Evolutionary conservation across 2,113 vertebrate species (phyloP).

Genomic region (Corythornis madagascariensis): DNA sequence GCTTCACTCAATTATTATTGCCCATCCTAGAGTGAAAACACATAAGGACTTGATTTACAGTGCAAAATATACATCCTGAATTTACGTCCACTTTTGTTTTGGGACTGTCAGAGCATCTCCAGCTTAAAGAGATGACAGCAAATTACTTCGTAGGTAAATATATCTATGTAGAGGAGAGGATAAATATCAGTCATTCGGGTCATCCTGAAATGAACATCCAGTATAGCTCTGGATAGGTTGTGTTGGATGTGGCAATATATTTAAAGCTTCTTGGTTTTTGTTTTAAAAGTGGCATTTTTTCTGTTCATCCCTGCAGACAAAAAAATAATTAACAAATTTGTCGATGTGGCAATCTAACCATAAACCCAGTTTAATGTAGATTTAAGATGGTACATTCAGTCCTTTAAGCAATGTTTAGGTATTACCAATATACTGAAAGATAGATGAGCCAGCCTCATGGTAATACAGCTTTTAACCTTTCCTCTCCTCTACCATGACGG

Average conservation of each 20-base stretch:
- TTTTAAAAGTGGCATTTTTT: neutral
- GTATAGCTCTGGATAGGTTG: neutral
- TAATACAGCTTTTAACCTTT: conserved; percentile 86
- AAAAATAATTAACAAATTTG: neutral
- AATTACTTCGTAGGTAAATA: conserved; percentile 9
- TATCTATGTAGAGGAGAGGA: neutral
- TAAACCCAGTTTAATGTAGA: conserved; percentile 2
- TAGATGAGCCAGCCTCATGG: conserved; percentile 74
- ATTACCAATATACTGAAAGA: conserved; percentile 75
- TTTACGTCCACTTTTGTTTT: conserved; percentile 13
- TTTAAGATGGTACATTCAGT: conserved; percentile 23
- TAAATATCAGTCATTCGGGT: neutral
- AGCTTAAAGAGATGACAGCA: neutral
- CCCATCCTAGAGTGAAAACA: conserved; percentile 39
- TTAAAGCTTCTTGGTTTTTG: neutral
- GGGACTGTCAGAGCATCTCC: neutral
- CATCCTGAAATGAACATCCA: neutral
- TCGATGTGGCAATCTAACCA: neutral
- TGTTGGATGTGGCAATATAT: neutral
- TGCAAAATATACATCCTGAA: conserved; percentile 44
- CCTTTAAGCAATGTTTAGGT: conserved; percentile 73
- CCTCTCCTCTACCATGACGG: conserved; percentile 86
- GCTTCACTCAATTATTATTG: conserved; percentile 64
- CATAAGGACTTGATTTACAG: conserved; percentile 59
- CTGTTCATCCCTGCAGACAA: neutral